Base-by-base conservation (phyloP, 2,888 invertebrate species). In the Lasioglossum lativentre region DNA sequence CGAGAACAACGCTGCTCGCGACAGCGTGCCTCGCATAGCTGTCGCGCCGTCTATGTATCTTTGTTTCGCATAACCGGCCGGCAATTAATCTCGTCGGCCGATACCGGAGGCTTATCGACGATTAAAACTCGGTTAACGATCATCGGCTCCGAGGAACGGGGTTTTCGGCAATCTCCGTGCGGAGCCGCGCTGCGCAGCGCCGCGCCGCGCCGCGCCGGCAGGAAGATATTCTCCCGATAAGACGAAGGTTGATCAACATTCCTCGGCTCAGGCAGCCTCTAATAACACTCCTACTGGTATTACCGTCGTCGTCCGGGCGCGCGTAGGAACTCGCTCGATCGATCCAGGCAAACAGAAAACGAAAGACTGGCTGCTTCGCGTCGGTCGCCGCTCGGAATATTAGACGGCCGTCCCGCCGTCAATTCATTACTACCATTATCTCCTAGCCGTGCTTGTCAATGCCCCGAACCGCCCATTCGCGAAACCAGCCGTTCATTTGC, bases 11-110 rank as follows among this genome's bases (percentile, higher is more conserved):
- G 52, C 23, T 52, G 83, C 45, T 66, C 68, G 77, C 30, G 75
- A 84, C 77, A 80, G 72, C 84, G 79, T 77, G 82, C 78, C 78
- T 42, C 30, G 86, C 75, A 86, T 86, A 82, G 42, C 71, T 74
- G 19, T 74, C 75, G 27, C 42, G 56, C 52, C 78, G 30, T 8
- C 16, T 40, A 30, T n/a, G 71, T 59, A 16, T 38, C 68, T 76
- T 70, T 71, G 77, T 77, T 68, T 71, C 59, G 78, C 68, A 52
- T 77, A 47, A 77, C 68, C 76, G 68, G 47, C 40, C 12, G 23
- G 68, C 68, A 23, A 68, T 68, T 68, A 68, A 68, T 68, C 68
- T 68, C 23, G 4, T 1, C 34, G 12, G 23, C 23, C 38, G 38
- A 34, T 38, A 38, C 38, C 8, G 10, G 12, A n/a, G 23, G 23